Evolutionary conservation across 2,797 vertebrate genomes (phyloP), one percentile per base, ranked within the genome.

Genomic region (Eremophila alpestris): DNA sequence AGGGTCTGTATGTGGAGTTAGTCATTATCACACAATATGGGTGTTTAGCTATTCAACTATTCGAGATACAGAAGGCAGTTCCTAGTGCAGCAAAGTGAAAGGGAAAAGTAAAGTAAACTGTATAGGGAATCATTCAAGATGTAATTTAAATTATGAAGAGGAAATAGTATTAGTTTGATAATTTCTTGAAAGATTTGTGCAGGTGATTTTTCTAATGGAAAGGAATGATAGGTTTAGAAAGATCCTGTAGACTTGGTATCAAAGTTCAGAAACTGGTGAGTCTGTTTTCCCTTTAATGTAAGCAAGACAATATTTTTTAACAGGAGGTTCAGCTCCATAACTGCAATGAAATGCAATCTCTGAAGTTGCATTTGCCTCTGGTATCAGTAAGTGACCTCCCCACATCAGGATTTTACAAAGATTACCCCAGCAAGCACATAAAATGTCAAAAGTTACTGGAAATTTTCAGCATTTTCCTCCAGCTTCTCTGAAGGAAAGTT

Each of bases 401-500:
- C 49, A 52, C 3, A 5, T 34, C 85, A 83, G 55, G 59, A 71
- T 70, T 94, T 93, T 89, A 48, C 73, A 67, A 89, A 92, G 75
- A 90, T 93, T 94, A 87, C 46, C 68, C 60, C 54, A 83, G 46
- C 38, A 90, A 95, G 38, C n/a, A 40, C 41, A 94, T 22, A 84
- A 94, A 94, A 82, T 82, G 83, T 41, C 83, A 93, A 90, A 83
- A 94, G 36, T 80, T 69, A 49, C 20, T 32, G 85, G 59, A 96
- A 89, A 82, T 80, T 67, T 85, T 87, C 87, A 54, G 36, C 70
- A 69, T 89, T 89, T 87, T 56, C 41, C 70, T 94, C 87, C 62
- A 73, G 49, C 41, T 92, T 29, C 63, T 96, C 82, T 54, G 77
- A 93, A 91, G 82, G 79, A 63, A 95, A 84, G 73, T 91, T 96